Evolutionary conservation across 2,113 vertebrate genomes (phyloP).

Genomic region (Trematocara zebra): DNA sequence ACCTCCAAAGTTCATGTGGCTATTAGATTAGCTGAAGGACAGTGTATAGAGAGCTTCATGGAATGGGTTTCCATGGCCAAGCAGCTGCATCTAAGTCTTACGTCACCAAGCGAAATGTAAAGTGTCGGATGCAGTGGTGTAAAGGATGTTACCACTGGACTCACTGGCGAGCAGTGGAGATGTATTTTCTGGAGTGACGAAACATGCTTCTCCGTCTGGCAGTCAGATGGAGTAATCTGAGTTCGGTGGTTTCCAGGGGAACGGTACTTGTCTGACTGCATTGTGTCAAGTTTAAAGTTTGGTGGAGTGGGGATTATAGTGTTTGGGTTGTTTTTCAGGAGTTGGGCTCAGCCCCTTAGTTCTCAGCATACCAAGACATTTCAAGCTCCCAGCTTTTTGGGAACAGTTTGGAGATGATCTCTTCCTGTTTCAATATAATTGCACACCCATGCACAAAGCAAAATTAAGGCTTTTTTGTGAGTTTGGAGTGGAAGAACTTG

Average conservation of each 20-base stretch:
- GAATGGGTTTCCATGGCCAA: neutral
- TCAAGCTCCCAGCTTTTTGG: neutral
- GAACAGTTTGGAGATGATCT: neutral
- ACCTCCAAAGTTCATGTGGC: neutral
- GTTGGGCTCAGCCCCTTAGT: neutral
- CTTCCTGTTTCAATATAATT: neutral
- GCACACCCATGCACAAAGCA: neutral
- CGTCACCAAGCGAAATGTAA: neutral
- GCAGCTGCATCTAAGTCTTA: neutral
- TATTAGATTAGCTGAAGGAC: neutral
- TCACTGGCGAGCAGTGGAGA: neutral
- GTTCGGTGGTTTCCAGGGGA: neutral
- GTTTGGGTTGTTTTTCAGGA: neutral
- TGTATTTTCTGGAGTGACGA: neutral
- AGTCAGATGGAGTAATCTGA: neutral
- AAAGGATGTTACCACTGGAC: neutral
- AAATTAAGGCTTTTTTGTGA: neutral
- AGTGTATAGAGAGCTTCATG: neutral
- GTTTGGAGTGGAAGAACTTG: neutral
- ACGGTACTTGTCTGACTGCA: neutral
- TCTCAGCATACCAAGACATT: neutral
- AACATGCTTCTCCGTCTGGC: neutral
- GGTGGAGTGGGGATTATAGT: neutral
- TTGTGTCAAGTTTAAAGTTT: neutral
- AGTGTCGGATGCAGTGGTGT: neutral